A percentile compares a stretch with the other conserved stretches of the same genome.
Conservation (phyloP, 92 coral and sea anemone species). For the Isaurus tuberculatus region DNA sequence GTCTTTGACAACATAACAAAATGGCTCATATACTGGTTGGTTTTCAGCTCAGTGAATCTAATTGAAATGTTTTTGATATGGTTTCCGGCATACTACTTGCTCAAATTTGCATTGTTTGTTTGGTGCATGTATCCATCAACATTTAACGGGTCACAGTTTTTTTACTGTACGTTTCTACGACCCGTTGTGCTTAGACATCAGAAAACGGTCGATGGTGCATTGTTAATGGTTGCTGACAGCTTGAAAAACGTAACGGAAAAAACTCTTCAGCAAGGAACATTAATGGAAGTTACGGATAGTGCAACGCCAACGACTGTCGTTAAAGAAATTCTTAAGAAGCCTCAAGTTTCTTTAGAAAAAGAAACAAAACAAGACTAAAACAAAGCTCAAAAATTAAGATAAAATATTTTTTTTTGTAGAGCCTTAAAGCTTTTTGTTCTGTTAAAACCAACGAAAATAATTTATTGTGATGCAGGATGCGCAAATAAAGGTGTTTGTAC, state of each 20-base stretch:
- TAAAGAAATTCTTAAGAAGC: not conserved
- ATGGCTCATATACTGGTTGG: constrained; percentile 96
- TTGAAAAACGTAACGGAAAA: constrained; percentile 76
- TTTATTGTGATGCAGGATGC: too few species aligned
- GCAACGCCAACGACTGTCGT: not conserved
- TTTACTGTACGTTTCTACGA: constrained; percentile 76
- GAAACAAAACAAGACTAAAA: constrained; percentile 36
- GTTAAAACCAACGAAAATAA: too few species aligned
- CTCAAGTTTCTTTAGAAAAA: not conserved
- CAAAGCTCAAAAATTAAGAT: not conserved
- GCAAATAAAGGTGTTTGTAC: too few species aligned
- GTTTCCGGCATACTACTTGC: constrained; percentile 87
- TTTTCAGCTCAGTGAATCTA: constrained; percentile 81
- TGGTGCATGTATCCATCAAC: constrained; percentile 98
- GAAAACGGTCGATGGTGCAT: constrained; percentile 75
- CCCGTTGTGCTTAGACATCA: constrained; percentile 91
- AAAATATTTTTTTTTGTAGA: too few species aligned
- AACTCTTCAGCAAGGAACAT: constrained; percentile 59
- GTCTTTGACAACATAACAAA: constrained; percentile 64
- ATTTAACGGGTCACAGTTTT: constrained; percentile 77
- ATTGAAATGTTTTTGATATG: constrained; percentile 85
- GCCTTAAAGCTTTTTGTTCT: too few species aligned
- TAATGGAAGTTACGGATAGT: not conserved
- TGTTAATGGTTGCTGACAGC: constrained; percentile 79
- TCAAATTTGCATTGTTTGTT: constrained; percentile 81